Base-by-base conservation (phyloP, 2,113 vertebrate genomes). In the Oncorhynchus mykiss region DNA sequence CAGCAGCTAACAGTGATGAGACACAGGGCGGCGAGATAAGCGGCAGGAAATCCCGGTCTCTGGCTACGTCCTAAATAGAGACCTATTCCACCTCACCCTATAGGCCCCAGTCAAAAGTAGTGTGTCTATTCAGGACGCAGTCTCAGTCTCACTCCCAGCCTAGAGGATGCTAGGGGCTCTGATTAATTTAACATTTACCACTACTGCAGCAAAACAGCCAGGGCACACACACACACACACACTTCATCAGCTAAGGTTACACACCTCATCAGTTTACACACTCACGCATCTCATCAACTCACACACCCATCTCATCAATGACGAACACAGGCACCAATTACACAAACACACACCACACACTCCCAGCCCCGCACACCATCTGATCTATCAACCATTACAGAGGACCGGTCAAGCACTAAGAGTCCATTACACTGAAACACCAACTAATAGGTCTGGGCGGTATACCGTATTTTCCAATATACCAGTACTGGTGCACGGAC, bases 21-120 rank as follows among this genome's bases (percentile, higher is more conserved):
- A 24, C 2, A 24, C 34, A 13, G 20, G 39, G 34, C 0, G 34
- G 34, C 22, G 8, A 45, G 16, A 54, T 18, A 54, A 18, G 5
- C 4, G n/a, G n/a, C n/a, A 70, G 68, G 68, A 70, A 70, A 70
- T 49, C 68, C 22, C 39, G 18, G 45, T 70, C 45, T 51, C 68
- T 48, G 51, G 16, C 12, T 45, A 45, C 39, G 2, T 54, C 51
- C 51, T 54, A 54, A 54, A 54, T 54, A 54, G 16, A 16, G 16
- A 1, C 51, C 14, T 18, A 54, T 51, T 16, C 0, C 14, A 45
- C 39, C 39, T 16, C 51, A 54, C 12, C 51, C 12, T 5, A 54
- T 3, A 45, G 39, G 39, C 8, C 39, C 39, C 8, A 9, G 39
- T 39, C 39, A 45, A 45, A 45, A 45, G 9, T 45, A 39, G 6